Conservation (phyloP, 2,888 invertebrate genomes). For the Chironomus tentans region DNA sequence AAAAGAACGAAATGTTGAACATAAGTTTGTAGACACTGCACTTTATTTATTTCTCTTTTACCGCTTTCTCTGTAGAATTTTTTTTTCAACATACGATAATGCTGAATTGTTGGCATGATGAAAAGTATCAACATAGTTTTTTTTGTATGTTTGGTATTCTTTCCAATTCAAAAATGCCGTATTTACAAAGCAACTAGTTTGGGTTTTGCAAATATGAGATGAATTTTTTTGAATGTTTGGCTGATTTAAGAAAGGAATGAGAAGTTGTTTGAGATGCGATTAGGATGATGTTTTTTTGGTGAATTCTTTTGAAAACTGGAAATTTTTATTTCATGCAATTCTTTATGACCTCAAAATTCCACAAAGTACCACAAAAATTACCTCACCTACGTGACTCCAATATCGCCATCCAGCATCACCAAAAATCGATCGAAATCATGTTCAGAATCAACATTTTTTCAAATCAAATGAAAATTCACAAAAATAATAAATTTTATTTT, state of each 20-base stretch:
- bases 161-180: not conserved
- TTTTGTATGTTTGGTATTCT: not conserved
- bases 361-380: too few species aligned
- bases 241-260: too few species aligned
- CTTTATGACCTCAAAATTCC: too few species aligned
- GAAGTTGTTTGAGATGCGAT: too few species aligned
- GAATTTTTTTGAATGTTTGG: not conserved
- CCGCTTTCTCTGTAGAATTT: not conserved
- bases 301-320: not conserved
- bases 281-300: not conserved
- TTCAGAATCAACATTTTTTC: not conserved
- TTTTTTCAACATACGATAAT: too few species aligned
- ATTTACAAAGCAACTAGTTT: not conserved
- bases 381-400: too few species aligned
- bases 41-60: slow-evolving; percentile 21
- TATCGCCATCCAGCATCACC: too few species aligned
- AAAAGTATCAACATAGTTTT: too few species aligned
- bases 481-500: not conserved
- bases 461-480: not conserved
- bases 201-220: not conserved
- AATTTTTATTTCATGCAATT: too few species aligned
- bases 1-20: not conserved
- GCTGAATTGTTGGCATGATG: too few species aligned
- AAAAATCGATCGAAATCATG: too few species aligned
- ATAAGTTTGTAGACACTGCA: slow-evolving; percentile 16